phyloP scores from a whole-genome alignment of 2,888 invertebrate genomes.

The Balanococcus diminutus region DNA sequence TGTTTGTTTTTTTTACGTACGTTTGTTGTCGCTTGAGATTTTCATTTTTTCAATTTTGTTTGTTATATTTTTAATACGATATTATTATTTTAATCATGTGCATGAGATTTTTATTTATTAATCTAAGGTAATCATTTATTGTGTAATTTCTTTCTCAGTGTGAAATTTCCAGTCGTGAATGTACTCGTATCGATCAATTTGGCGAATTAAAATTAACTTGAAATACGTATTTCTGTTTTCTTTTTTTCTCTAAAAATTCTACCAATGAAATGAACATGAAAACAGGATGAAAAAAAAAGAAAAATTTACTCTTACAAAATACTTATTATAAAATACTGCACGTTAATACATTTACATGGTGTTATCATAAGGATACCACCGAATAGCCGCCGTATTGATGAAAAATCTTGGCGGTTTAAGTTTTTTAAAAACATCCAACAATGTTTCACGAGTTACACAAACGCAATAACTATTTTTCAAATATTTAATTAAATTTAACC shows the following conservation, averaged over 20 bases:
- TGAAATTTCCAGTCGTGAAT: neutral
- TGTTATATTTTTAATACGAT: neutral
- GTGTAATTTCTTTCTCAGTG: neutral
- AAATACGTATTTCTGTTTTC: neutral
- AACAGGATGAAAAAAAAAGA: neutral
- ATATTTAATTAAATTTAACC: conserved; percentile 98
- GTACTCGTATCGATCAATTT: conserved; percentile 8
- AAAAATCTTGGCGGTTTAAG: conserved; percentile 87
- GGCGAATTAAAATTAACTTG: neutral
- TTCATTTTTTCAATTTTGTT: neutral
- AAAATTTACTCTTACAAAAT: neutral
- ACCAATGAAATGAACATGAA: too few relatives aligned
- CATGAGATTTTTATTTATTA: neutral
- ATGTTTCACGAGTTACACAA: conserved; percentile 94
- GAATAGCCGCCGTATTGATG: conserved; percentile 79
- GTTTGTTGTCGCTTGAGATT: neutral
- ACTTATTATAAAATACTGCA: neutral
- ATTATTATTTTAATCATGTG: neutral
- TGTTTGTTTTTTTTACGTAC: neutral
- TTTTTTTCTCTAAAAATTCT: too few relatives aligned
- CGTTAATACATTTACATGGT: conserved; percentile 41
- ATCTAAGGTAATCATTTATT: neutral
- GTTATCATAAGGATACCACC: conserved; percentile 76
- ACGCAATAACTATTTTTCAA: conserved; percentile 99
- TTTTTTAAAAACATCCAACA: conserved; percentile 87